Evolutionary conservation across 2,113 vertebrate species (phyloP), one percentile per base, ranked within the genome.

Genomic region (Cyprinodon brontotheroides): DNA sequence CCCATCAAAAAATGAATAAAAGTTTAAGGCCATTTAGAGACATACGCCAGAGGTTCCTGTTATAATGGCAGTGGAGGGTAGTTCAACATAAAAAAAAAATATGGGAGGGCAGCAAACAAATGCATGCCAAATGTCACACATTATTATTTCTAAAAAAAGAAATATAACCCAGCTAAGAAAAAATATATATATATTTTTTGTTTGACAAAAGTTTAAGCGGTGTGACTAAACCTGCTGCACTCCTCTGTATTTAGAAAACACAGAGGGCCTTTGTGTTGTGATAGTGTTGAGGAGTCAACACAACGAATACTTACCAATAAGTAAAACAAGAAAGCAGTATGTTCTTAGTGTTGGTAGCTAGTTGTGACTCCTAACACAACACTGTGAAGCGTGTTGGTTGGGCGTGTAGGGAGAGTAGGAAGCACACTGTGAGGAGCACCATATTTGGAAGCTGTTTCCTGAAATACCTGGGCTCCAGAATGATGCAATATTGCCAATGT

Each of bases 401-500:
- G 61, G 50, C 38, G 48, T 50, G 10, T 65, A 4, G 47, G 29
- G 22, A 41, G 59, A 29, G 41, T 73, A 70, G 80, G 72, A 76
- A 50, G 68, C 4, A 2, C 13, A 3, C 38, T 39, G 40, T 1
- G 4, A 41, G 36, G 14, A 41, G 41, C 9, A 3, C 82, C 75
- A 80, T 66, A 81, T 82, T 67, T 79, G 82, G 81, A 72, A 29
- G 9, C 6, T 48, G 77, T 50, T 86, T 89, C 74, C 73, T 84
- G 84, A 87, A 86, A 78, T 81, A 87, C 82, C 74, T 82, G 87
- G 39, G 13, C 41, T 20, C 14, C 37, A 59, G 81, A 70, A 78
- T 89, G 83, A 89, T 89, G 89, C 86, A 91, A 89, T 75, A 39
- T 85, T 80, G 68, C 48, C 10, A 57, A 50, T 64, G 3, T n/a